Base-by-base conservation (phyloP, 2,113 vertebrate genomes). In the Rhabdomys dilectus region DNA sequence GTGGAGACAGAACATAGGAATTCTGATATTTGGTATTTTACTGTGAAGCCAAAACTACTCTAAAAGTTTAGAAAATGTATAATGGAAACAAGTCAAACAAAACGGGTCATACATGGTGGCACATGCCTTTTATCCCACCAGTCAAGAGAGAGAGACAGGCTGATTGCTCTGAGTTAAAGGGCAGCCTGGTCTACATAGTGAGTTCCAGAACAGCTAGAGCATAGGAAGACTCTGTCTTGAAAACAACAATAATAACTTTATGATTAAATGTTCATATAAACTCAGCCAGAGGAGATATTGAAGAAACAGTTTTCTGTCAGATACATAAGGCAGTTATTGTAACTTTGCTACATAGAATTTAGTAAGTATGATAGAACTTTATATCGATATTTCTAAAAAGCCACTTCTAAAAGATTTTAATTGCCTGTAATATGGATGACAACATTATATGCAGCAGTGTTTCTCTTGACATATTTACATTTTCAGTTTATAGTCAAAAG, bases 401-500 rank as follows among this genome's bases (percentile, higher is more conserved):
- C 0, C 3, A 0, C 60, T 89, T 97, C 19, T 75, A 73, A 87
- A 93, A 96, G 34, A 92, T 0, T 96, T 75, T 92, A 96, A 96
- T 78, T 77, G 64, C 39, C 56, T 26, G 85, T 42, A 94, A 95
- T 76, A 76, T 56, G 13, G 97, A 10, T 72, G 31, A 97, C 68
- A 15, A 97, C 3, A 2, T 36, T 19, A 92, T 48, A 77, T 70
- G 75, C 45, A 77, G 94, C 7, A 96, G 13, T 26, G 91, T 78
- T 96, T 88, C 48, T 72, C 76, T 97, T 93, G 51, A 64, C 80
- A 91, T 64, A 68, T 95, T 70, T 70, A 82, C 75, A 84, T 88
- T 82, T 77, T 77, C 8, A 24, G 31, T 96, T 97, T 72, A 90
- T 16, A 93, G 34, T 95, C 68, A 89, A 66, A 86, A 92, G 36